Evolutionary conservation across 2,113 vertebrate species (phyloP), one percentile per base, ranked within the genome.

Genomic region (Piprites chloris): DNA sequence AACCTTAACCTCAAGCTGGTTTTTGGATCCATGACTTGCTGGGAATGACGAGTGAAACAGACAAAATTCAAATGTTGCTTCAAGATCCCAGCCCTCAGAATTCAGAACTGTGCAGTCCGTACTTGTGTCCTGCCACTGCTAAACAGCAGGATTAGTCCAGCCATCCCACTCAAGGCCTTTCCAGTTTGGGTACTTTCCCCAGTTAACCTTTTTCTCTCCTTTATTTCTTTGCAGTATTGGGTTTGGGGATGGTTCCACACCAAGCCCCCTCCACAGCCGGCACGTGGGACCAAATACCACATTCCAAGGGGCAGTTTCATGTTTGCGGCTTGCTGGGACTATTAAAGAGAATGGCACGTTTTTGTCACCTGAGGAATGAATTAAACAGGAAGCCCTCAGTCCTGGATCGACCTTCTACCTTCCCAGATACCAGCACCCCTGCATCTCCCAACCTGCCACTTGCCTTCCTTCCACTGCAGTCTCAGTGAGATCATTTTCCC

Each of bases 341-440:
- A 1, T n/a, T 35, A 30, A 37, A 61, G 32, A 79, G 32, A 61
- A 39, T 3, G 3, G 32, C 4, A 2, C 8, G 7, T n/a, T 93
- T 76, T 21, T 65, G 9, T 62, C 35, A 75, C 37, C 56, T 4
- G 23, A 75, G 39, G 56, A 83, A 49, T 39, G 9, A 89, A 44
- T 49, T 23, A 18, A 83, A 24, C 5, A 20, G 37, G 12, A 50
- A 66, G 26, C 55, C 39, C 17, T 55, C 49, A 37, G 53, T 23
- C 53, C 32, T 68, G 66, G 41, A 28, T 2, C 33, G 23, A 55
- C 49, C 3, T 23, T 58, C 39, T 42, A 24, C 26, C 11, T 53
- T 67, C 63, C 86, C 47, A 44, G 41, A 37, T 16, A 16, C 8
- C 30, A 32, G 42, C 49, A 67, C 4, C 1, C 0, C 0, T 19